Conservation (phyloP, 2,797 vertebrate species). For the Tokudaia muenninki region DNA sequence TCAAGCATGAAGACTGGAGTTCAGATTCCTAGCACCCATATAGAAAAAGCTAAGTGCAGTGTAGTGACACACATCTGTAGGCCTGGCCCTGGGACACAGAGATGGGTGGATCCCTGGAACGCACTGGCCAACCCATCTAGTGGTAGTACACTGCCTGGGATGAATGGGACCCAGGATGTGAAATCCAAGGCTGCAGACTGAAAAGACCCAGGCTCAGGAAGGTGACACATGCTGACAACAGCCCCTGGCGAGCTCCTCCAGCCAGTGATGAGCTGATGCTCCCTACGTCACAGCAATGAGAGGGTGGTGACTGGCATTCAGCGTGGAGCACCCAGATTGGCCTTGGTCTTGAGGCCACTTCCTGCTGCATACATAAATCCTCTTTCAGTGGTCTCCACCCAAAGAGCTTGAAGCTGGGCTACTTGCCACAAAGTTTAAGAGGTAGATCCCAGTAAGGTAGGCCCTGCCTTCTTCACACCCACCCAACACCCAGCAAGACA, state of each 20-base stretch:
- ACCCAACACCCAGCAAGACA: conserved; percentile 58
- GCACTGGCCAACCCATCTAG: background rate
- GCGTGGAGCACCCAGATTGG: accelerated
- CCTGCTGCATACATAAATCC: accelerated
- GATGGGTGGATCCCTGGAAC: background rate
- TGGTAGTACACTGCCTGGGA: background rate
- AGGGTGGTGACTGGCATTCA: accelerated
- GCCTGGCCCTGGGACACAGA: background rate
- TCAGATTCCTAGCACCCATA: background rate
- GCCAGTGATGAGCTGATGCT: background rate
- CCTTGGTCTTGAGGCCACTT: background rate
- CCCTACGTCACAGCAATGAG: accelerated
- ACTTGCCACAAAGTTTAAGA: background rate
- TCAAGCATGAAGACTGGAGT: background rate
- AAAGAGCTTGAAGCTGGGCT: background rate
- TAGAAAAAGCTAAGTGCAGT: background rate
- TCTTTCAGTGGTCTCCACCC: accelerated
- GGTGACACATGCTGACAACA: accelerated
- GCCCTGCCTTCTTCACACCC: background rate
- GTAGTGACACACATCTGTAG: too few species aligned
- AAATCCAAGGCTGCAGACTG: background rate
- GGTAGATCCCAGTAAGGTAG: too few species aligned
- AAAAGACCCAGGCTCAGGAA: background rate
- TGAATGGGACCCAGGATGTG: background rate
- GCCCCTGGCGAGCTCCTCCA: too few species aligned